Conservation (phyloP, 2,113 vertebrate species). For the Hiodon alosoides region DNA sequence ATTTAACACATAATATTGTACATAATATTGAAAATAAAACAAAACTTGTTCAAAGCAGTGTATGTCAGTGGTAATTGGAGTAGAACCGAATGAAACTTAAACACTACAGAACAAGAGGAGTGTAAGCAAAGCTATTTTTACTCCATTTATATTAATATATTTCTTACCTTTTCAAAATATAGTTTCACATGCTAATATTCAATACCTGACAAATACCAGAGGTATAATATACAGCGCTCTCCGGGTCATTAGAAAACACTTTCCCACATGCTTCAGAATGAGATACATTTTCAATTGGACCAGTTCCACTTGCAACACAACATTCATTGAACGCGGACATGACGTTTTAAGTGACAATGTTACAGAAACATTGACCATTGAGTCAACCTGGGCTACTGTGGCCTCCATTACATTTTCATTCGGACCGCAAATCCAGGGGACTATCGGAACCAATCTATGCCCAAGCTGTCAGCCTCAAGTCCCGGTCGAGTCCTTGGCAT, state of each 20-base stretch:
- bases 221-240: not conserved
- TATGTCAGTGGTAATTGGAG: not conserved
- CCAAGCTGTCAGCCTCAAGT: no score
- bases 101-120: not conserved
- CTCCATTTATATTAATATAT: conserved; percentile 19
- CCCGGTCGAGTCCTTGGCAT: no score
- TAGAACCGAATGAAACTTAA: not conserved
- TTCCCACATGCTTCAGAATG: conserved; percentile 6
- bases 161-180: conserved; percentile 13
- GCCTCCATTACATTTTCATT: no score
- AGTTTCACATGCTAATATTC: conserved; percentile 18
- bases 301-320: not conserved
- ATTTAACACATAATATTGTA: no score
- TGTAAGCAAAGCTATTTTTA: conserved; percentile 1
- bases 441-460: no score
- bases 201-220: conserved; percentile 20
- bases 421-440: no score
- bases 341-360: conserved; percentile 47
- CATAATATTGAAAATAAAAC: no score
- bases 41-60: no score
- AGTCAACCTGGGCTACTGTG: no score
- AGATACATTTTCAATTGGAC: not conserved
- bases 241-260: conserved; percentile 1
- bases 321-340: no score
- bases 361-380: conserved; percentile 31